Base-by-base conservation (phyloP, 2,797 vertebrate species). In the Harpagifer antarcticus region DNA sequence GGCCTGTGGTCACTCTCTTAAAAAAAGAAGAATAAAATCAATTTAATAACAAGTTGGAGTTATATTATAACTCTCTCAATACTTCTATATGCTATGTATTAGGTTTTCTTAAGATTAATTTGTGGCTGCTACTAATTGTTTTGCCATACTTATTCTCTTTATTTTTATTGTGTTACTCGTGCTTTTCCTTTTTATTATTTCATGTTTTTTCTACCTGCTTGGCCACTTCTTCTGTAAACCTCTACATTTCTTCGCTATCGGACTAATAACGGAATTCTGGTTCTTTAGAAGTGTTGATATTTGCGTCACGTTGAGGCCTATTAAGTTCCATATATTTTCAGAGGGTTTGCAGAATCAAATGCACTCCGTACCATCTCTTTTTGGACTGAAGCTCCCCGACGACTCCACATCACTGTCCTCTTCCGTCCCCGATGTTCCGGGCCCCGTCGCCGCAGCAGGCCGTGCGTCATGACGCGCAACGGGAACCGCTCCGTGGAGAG, bases 361-460 rank as follows among this genome's bases (percentile, higher is more conserved):
- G 9, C 1, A 1, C 3, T 40, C 37, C 85, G 9, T 95, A 99
- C 98, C 98, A 92, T 96, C 95, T 91, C 96, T 96, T 85, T 97
- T 96, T 42, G 96, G 97, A 83, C 97, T 98, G 91, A 93, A 95
- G 81, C 96, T 95, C 56, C 96, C 95, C 7, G 96, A 94, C 67
- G 95, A 91, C 72, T 97, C 97, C n/a, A 96, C 96, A 54, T 98
- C 97, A 6, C 94, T 95, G 72, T 94, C 96, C 4, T 96, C 94
- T 31, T 94, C 92, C 23, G 96, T 96, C 15, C 96, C 85, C 59
- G 96, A 95, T 3, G 95, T 83, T 15, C 94, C 91, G 0, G 72
- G 72, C 8, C 79, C 93, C 64, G 95, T 78, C 47, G 94, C 91
- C 27, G 94, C 89, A 37, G 93, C 54, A 16, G 54, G 86, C 4